These are phyloP conservation scores for Mystacides longicornis DNA, from an alignment of 2,888 invertebrate genomes.

Conservation along the genomic window DNA sequence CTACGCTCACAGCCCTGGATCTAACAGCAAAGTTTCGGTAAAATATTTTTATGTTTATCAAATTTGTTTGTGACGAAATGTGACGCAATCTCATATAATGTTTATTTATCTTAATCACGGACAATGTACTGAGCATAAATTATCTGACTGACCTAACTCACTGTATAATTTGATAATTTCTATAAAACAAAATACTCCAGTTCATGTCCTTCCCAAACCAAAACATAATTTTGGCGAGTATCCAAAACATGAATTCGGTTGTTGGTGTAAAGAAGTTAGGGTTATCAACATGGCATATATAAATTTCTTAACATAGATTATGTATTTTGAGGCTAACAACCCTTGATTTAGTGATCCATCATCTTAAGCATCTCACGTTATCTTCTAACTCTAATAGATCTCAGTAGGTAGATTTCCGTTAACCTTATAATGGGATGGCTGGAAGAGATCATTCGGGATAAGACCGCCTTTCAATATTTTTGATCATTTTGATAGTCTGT, in stretches of 20 bases:
- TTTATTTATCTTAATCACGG: neutral
- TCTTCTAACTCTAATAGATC: no score
- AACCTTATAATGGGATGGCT: no score
- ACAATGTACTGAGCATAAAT: neutral
- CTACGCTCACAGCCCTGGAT: conserved; percentile 49
- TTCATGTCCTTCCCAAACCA: neutral
- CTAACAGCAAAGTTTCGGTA: conserved; percentile 57
- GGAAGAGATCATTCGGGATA: no score
- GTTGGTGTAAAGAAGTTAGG: neutral
- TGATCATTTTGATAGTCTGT: no score
- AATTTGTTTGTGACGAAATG: neutral
- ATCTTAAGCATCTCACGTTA: no score
- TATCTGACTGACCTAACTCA: neutral
- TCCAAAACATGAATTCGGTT: neutral
- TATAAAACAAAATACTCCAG: neutral
- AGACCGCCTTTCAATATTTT: no score
- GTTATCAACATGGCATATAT: neutral
- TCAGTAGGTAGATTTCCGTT: no score
- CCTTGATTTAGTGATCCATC: no score
- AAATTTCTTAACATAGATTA: no score
- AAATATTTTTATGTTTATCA: conserved; percentile 28
- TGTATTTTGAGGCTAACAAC: no score
- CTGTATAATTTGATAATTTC: neutral
- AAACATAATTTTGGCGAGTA: neutral
- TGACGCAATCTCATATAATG: neutral